Evolutionary conservation across 2,797 vertebrate species (phyloP), one percentile per base, ranked within the genome.

Genomic region (Mallotus villosus): DNA sequence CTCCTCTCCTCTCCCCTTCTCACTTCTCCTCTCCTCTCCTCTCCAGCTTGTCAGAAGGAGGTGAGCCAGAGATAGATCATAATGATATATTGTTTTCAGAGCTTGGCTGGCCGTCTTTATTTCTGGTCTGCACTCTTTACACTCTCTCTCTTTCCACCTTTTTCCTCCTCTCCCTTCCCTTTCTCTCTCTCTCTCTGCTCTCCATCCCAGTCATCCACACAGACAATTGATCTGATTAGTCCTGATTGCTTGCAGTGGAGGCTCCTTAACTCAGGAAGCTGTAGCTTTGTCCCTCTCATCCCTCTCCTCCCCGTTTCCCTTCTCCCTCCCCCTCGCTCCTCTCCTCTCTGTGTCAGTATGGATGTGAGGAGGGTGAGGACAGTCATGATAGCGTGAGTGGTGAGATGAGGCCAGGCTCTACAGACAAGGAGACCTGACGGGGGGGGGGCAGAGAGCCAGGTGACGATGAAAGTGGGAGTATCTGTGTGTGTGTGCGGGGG

Each of bases 181-280:
- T 41, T 67, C 65, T 22, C 68, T 27, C 46, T 57, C 17, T 57
- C 55, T 57, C 55, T 57, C 55, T 57, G 17, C 55, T 57, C 19
- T 57, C 55, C 55, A 19, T 59, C 57, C 25, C 60, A 19, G 51
- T 5, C 51, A 51, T 51, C 4, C 17, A 55, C 68, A 22, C 53
- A 81, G 66, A 84, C 82, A 82, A 76, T 70, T 72, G 74, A 77
- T 67, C 55, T 82, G 83, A 84, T 84, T 84, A 78, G 69, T 22
- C 46, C 76, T 77, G 80, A 84, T 82, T 82, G 78, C 65, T 68
- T 70, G 65, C 53, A 61, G 74, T 74, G 57, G 68, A 32, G 62
- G 55, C 68, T 74, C 78, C 72, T 79, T 74, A 63, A 63, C 67
- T 70, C 65, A 46, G 24, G 58, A 74, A 76, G 72, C 53, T 22